Conservation (phyloP, 2,113 vertebrate genomes). For the Ictalurus furcatus region DNA sequence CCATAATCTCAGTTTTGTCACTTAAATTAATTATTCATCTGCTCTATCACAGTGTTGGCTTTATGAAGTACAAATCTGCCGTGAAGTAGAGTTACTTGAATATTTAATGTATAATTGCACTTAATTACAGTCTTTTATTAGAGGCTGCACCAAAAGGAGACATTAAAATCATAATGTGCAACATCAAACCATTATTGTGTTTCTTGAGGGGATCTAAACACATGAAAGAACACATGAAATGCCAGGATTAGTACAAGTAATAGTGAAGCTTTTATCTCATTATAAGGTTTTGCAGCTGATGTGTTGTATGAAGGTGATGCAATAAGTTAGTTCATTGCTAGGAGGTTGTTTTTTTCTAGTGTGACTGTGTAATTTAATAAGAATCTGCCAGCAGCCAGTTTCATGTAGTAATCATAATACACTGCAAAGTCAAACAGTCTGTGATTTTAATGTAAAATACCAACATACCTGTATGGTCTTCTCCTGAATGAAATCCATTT, state of each 20-base stretch:
- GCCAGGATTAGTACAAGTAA: constrained; percentile 20
- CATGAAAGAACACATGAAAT: background rate
- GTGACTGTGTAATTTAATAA: constrained; percentile 19
- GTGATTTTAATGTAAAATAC: background rate
- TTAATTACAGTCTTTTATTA: constrained; percentile 43
- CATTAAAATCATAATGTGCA: constrained; percentile 7
- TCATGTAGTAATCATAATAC: constrained; percentile 1
- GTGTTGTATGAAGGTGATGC: constrained; percentile 12
- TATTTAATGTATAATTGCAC: constrained; percentile 42
- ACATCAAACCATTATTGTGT: constrained; percentile 17
- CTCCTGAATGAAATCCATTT: constrained; percentile 14
- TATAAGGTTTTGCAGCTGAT: constrained; percentile 15
- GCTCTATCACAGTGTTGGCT: constrained; percentile 15
- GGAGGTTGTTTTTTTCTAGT: background rate
- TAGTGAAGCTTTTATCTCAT: constrained; percentile 22
- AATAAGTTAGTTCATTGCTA: constrained; percentile 3
- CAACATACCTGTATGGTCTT: background rate
- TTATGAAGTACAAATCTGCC: constrained; percentile 38
- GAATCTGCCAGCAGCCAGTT: background rate
- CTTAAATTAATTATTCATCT: constrained; percentile 43
- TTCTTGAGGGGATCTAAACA: constrained; percentile 22
- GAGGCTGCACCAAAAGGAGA: constrained; percentile 15
- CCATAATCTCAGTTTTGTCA: constrained; percentile 23
- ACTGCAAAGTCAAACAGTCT: background rate
- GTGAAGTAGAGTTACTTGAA: constrained; percentile 24